Evolutionary conservation across 2,888 invertebrate genomes (phyloP).

Genomic region (Leucophenga montana): DNA sequence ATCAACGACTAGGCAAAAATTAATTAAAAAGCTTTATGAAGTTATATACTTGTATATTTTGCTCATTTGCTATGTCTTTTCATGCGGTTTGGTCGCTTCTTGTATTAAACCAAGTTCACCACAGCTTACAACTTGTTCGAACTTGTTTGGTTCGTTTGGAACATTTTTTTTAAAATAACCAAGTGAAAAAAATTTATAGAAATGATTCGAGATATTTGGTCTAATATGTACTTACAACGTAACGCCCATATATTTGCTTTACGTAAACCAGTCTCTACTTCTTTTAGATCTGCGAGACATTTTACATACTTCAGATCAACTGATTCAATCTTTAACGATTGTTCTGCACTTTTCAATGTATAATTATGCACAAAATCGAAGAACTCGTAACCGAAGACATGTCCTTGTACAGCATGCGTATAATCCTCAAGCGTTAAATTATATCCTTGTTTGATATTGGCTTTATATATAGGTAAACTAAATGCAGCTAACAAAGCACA

Average conservation of each 20-base stretch:
- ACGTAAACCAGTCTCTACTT: not conserved
- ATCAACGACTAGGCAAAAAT: not conserved
- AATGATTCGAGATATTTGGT: too few species aligned
- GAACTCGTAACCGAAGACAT: not conserved
- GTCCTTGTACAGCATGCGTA: not conserved
- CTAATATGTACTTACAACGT: constrained; percentile 1
- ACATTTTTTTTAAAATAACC: too few species aligned
- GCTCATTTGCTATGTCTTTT: too few species aligned
- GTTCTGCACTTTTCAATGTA: not conserved
- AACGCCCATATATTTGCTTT: constrained; percentile 6
- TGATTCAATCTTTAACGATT: not conserved
- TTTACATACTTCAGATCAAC: not conserved
- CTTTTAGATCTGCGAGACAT: constrained; percentile 4
- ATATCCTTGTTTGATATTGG: not conserved
- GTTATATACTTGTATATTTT: too few species aligned
- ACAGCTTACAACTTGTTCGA: too few species aligned
- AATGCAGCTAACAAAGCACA: not conserved
- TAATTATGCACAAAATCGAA: constrained; percentile 7
- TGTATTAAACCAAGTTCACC: too few species aligned
- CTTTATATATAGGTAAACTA: not conserved
- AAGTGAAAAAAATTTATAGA: too few species aligned
- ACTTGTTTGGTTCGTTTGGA: too few species aligned
- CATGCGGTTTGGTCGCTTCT: too few species aligned
- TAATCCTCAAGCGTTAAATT: constrained; percentile 7
- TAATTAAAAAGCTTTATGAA: not conserved